Evolutionary conservation across 2,888 invertebrate species (phyloP), one percentile per base, ranked within the genome.

Genomic region (Loripinus fragilis): DNA sequence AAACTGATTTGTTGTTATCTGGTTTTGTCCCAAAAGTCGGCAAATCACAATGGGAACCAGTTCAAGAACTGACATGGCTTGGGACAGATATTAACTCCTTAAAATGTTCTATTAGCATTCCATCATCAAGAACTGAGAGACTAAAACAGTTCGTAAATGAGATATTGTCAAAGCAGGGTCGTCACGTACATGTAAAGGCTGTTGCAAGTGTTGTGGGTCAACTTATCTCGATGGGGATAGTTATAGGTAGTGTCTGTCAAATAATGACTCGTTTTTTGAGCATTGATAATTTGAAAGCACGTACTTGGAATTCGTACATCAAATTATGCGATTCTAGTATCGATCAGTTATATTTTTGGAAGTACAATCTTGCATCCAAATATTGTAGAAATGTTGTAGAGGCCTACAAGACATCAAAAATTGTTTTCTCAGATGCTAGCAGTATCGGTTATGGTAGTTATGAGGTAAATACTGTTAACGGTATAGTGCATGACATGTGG

Each of bases 401-500:
- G 30, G 38, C 38, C 15, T 55, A 66, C 30, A 71, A 41, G 15
- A 74, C 74, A 65, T 64, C 75, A 15, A 70, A 65, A 25, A 52
- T 76, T 23, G 69, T 83, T 1, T 80, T 74, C 30, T 69, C 66
- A 30, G 80, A 83, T 72, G 80, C 78, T 28, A 71, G 74, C 65
- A n/a, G 28, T 0, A 65, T 76, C 28, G 82, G 85, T 3, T 77
- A 50, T 71, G 78, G 66, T 0, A 77, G 82, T 0, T 78, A 81
- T 55, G 60, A 41, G 15, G 79, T 80, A 0, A 42, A 64, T 30
- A 71, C 74, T n/a, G 33, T 67, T 23, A 35, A 68, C 20, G 68
- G 67, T 41, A 45, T 84, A 17, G 67, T 76, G 23, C 81, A 83
- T 64, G 77, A 77, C 15, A 48, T 76, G 66, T 84, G 83, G 82